Conservation (phyloP, 2,113 vertebrate species). For the Gadus macrocephalus region DNA sequence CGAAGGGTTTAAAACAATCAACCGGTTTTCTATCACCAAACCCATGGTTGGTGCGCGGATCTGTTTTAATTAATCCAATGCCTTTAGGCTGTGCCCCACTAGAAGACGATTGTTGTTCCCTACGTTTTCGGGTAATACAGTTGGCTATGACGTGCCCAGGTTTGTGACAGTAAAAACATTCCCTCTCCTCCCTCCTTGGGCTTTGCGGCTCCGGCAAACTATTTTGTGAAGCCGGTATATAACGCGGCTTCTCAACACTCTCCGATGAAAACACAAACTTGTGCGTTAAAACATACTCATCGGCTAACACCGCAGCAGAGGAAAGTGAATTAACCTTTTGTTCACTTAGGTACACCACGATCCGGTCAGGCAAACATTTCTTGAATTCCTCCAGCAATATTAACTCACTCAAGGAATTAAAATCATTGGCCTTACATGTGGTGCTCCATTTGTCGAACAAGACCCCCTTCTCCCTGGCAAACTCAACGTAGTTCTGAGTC, state of each 20-base stretch:
- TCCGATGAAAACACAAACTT: background rate
- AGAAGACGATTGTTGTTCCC: background rate
- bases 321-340: background rate
- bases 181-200: background rate
- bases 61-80: background rate
- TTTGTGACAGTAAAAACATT: background rate
- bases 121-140: background rate
- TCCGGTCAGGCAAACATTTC: background rate
- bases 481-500: too few relatives aligned
- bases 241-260: background rate
- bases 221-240: background rate
- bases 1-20: background rate
- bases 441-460: background rate
- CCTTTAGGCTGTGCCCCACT: background rate
- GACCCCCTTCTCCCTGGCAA: background rate
- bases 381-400: constrained; percentile 15
- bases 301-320: background rate
- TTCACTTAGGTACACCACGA: constrained; percentile 9
- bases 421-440: background rate
- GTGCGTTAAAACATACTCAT: too few relatives aligned
- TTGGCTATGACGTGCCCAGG: background rate
- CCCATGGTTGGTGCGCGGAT: background rate
- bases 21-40: background rate
- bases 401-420: constrained; percentile 6
- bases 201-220: background rate